Conservation (phyloP, 2,113 vertebrate genomes). For the Hystrix cristata region DNA sequence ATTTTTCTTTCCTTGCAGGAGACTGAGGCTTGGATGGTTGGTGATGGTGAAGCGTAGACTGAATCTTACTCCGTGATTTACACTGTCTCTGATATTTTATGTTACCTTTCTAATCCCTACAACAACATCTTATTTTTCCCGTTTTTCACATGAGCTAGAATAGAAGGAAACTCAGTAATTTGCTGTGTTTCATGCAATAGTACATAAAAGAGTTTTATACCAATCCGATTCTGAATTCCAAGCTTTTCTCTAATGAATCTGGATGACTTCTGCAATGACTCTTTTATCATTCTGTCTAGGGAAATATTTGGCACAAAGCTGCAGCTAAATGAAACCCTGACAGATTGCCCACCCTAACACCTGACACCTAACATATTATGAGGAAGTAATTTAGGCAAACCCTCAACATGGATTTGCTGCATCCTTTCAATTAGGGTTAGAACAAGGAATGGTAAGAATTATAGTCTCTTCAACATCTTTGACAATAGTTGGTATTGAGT, state of each 20-base stretch:
- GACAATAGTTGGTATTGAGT: background rate
- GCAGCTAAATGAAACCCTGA: background rate
- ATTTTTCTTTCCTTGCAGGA: background rate
- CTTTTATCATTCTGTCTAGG: background rate
- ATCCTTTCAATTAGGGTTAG: conserved; percentile 27
- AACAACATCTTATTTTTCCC: background rate
- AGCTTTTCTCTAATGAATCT: background rate
- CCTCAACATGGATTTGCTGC: background rate
- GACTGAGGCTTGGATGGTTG: background rate
- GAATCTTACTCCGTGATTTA: background rate
- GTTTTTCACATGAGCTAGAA: background rate
- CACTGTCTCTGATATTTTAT: background rate
- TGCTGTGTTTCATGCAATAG: background rate
- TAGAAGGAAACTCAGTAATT: background rate
- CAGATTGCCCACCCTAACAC: background rate
- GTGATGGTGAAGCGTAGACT: too few species aligned
- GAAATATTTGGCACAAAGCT: background rate
- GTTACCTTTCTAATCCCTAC: background rate
- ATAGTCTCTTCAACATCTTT: background rate
- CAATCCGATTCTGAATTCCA: background rate
- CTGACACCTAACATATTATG: background rate
- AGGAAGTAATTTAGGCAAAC: background rate
- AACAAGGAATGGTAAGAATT: conserved; percentile 42
- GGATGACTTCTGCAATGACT: background rate
- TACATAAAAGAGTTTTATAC: background rate